Evolutionary conservation across 1,140 invertebrate genomes (phyloP).

Genomic region (Heliconius hewitsoni): DNA sequence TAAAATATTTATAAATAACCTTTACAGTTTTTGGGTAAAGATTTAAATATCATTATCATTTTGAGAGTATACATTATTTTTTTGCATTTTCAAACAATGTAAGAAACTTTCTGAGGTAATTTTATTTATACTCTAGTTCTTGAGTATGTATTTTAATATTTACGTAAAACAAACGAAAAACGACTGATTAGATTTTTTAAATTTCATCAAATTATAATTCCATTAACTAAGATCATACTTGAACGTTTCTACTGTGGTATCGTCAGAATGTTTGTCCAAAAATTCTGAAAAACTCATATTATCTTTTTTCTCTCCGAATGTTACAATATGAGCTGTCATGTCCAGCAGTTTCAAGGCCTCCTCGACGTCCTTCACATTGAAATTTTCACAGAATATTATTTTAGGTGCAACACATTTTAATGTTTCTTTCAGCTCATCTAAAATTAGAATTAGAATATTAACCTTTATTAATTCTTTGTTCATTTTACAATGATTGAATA

Average conservation of each 20-base stretch:
- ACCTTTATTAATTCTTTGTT: too few relatives aligned
- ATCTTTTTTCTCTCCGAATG: conserved; percentile 45
- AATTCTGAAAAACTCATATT: conserved; percentile 43
- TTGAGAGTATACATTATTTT: too few relatives aligned
- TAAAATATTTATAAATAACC: background rate
- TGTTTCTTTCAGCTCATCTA: conserved; percentile 45
- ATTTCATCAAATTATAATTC: background rate
- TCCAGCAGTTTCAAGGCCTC: conserved; percentile 35
- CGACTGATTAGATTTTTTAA: too few relatives aligned
- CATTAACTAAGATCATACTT: conserved; percentile 40
- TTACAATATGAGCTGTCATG: conserved; percentile 37
- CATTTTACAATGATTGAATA: too few relatives aligned
- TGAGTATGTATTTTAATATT: too few relatives aligned
- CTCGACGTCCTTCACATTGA: conserved; percentile 35
- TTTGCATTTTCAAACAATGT: too few relatives aligned
- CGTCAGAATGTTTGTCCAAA: conserved; percentile 41
- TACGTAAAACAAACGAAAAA: too few relatives aligned
- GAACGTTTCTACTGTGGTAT: conserved; percentile 39
- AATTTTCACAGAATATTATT: conserved; percentile 52
- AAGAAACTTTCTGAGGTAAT: too few relatives aligned
- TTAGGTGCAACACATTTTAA: conserved; percentile 43
- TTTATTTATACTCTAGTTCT: too few relatives aligned
- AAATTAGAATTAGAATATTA: background rate
- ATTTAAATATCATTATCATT: too few relatives aligned
- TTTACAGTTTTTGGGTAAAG: too few relatives aligned